These are phyloP conservation scores for Halisarca cf. caerulea DNA, from an alignment of 37 sponge, comb jelly and placozoan genomes.

Conservation along the genomic window DNA sequence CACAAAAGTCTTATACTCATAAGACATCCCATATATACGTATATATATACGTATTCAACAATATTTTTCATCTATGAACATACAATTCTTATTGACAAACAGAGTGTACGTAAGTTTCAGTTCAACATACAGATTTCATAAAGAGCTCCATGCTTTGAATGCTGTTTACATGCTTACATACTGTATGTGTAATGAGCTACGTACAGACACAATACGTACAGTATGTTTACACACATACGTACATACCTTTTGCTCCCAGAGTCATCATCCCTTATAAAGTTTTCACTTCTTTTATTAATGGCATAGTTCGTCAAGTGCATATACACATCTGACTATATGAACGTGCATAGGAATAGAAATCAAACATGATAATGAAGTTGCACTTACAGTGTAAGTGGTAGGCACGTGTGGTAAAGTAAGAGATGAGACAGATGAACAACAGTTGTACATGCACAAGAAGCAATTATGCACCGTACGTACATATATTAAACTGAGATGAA, in stretches of 20 bases:
- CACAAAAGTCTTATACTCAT: too few relatives aligned
- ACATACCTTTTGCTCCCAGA: constrained; percentile 81
- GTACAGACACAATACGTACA: too few relatives aligned
- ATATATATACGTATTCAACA: background rate
- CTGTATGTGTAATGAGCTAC: too few relatives aligned
- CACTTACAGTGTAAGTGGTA: too few relatives aligned
- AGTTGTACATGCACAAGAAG: too few relatives aligned
- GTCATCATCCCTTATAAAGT: constrained; percentile 88
- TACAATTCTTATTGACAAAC: background rate
- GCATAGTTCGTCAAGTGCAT: constrained; percentile 99
- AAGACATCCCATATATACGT: background rate
- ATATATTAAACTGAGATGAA: too few relatives aligned
- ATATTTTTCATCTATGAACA: background rate
- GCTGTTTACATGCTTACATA: too few relatives aligned
- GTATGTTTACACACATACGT: constrained; percentile 24
- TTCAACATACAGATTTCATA: background rate
- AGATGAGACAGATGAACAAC: too few relatives aligned
- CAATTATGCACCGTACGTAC: too few relatives aligned
- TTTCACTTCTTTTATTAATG: constrained; percentile 94
- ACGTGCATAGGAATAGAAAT: background rate
- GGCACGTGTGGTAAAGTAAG: too few relatives aligned
- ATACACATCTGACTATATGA: constrained; percentile 70
- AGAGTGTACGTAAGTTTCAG: background rate
- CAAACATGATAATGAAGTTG: too few relatives aligned
- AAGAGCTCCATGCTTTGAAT: too few relatives aligned